Evolutionary conservation across 2,113 vertebrate genomes (phyloP), one percentile per base, ranked within the genome.

Genomic region (Megaleporinus macrocephalus): DNA sequence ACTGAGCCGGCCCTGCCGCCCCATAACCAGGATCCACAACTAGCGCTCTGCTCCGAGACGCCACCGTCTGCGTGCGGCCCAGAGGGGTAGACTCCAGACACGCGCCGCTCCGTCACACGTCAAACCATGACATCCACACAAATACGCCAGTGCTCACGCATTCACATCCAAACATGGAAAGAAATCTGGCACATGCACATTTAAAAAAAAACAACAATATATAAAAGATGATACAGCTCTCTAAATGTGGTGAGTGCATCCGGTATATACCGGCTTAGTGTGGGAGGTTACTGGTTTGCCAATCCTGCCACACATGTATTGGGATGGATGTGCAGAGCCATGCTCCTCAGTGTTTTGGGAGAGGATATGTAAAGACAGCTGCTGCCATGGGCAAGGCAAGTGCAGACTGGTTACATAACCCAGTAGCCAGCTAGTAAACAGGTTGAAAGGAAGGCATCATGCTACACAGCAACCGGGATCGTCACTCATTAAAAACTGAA

Each of bases 1-100:
- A 84, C 79, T 18, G n/a, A 84, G 88, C 88, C 79, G 87, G 85
- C 77, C 81, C 85, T 86, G 87, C 74, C 82, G 41, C 66, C 78
- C 76, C 71, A 78, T 63, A 83, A 66, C 36, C 68, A 85, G 26
- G 30, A 79, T 24, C 13, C 73, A 55, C 55, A 55, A 81, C 70
- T 77, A 70, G 57, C 62, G 41, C 13, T 53, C 24, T 73, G 66
- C 72, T 61, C 44, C 72, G 65, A 66, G 75, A 33, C 81, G 59
- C 44, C 53, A 51, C 73, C 73, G 44, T 70, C 73, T 80, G 73
- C 11, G 83, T 69, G 65, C 36, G 14, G 63, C 83, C 53, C 77
- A 87, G 27, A n/a, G 30, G 36, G 59, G 41, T 73, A 71, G 14
- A 88, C 49, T 89, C 74, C 79, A 85, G 3, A 76, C 71, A 78